These are phyloP conservation scores for Stictocephala bisonia DNA, from an alignment of 2,888 invertebrate genomes.

Conservation along the genomic window DNA sequence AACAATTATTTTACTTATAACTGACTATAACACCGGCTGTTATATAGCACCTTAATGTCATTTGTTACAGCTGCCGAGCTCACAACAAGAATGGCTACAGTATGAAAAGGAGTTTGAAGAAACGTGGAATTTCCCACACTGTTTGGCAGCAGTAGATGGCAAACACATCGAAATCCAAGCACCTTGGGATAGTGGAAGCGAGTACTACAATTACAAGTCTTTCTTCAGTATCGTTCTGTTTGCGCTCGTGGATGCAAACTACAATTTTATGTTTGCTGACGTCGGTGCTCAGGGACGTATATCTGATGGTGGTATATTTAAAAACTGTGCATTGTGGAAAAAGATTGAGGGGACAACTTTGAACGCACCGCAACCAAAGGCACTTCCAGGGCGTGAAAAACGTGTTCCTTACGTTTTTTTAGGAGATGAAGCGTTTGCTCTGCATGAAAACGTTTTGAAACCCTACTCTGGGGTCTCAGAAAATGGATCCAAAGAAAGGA, in stretches of 20 bases:
- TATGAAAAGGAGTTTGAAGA: slow-evolving; percentile 19
- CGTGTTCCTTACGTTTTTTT: slow-evolving; percentile 58
- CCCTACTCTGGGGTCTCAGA: slow-evolving; percentile 53
- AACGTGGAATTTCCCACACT: slow-evolving; percentile 24
- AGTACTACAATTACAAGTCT: slow-evolving; percentile 46
- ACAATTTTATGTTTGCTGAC: slow-evolving; percentile 62
- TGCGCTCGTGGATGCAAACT: slow-evolving; percentile 63
- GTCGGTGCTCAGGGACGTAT: slow-evolving; percentile 61
- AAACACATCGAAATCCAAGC: slow-evolving; percentile 24
- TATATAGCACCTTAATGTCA: slow-evolving; percentile 5
- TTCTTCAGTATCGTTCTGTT: slow-evolving; percentile 58
- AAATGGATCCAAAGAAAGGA: slow-evolving; percentile 52
- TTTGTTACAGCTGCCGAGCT: slow-evolving; percentile 9
- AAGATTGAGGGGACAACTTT: slow-evolving; percentile 57
- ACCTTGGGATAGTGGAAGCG: slow-evolving; percentile 9
- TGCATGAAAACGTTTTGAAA: slow-evolving; percentile 54
- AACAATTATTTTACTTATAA: background rate
- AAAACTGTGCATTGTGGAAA: slow-evolving; percentile 54
- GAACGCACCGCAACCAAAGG: slow-evolving; percentile 51
- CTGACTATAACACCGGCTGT: slow-evolving; percentile 9
- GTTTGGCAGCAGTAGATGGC: slow-evolving; percentile 19
- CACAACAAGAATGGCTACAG: slow-evolving; percentile 13
- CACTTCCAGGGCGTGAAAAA: slow-evolving; percentile 52
- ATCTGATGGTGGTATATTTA: slow-evolving; percentile 61
- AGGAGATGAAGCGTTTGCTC: slow-evolving; percentile 56